Evolutionary conservation across 1,140 invertebrate species (phyloP).

Genomic region (Hyposmocoma kahamanoa): DNA sequence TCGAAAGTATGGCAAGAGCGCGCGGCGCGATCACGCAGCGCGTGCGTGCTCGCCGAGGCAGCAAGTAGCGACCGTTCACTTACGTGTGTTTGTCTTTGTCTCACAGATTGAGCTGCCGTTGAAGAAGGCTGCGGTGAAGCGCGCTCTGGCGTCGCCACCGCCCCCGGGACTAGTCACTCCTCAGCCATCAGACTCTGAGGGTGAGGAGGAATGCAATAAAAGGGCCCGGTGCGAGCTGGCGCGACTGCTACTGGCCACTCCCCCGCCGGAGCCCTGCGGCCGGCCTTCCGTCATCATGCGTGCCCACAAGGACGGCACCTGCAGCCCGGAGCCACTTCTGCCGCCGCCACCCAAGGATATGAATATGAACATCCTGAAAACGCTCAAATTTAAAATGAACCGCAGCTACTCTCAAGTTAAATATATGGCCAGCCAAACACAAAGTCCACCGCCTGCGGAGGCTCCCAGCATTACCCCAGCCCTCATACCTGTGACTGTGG

Average conservation of each 20-base stretch:
- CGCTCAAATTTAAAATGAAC: slow-evolving; percentile 87
- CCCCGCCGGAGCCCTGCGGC: slow-evolving; percentile 58
- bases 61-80: slow-evolving; percentile 43
- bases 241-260: slow-evolving; percentile 55
- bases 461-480: slow-evolving; percentile 13
- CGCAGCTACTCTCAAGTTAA: slow-evolving; percentile 76
- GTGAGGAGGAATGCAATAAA: slow-evolving; percentile 70
- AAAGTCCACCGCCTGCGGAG: slow-evolving; percentile 18
- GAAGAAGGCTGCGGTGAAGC: slow-evolving; percentile 57
- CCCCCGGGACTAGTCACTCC: slow-evolving; percentile 69
- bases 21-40: slow-evolving; percentile 22
- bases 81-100: slow-evolving; percentile 57
- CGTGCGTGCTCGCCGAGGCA: slow-evolving; percentile 33
- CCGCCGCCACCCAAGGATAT: slow-evolving; percentile 24
- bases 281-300: slow-evolving; percentile 83
- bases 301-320: slow-evolving; percentile 84
- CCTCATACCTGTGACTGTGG: slow-evolving; percentile 15
- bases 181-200: slow-evolving; percentile 75
- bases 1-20: slow-evolving; percentile 48
- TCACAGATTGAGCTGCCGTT: slow-evolving; percentile 63
- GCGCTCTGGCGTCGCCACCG: slow-evolving; percentile 38
- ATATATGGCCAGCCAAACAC: slow-evolving; percentile 47
- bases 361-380: slow-evolving; percentile 80
- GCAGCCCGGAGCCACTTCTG: slow-evolving; percentile 71
- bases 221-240: slow-evolving; percentile 61